phyloP scores from a whole-genome alignment of 2,113 vertebrate genomes.

The Excalfactoria chinensis region DNA sequence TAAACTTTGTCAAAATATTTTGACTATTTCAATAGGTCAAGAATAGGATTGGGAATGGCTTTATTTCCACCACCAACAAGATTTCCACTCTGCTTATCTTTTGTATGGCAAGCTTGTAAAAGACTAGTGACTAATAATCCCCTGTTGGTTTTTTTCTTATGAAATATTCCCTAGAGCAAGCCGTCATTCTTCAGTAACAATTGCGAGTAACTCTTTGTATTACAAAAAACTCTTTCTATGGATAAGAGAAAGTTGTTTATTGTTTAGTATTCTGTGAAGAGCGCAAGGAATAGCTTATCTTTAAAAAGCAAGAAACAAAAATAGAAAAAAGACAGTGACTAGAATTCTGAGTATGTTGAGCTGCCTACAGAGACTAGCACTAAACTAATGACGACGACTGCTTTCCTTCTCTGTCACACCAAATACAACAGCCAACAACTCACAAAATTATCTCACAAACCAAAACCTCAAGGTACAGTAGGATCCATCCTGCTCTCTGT shows the following conservation, averaged over 20 bases:
- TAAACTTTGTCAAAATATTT: background rate
- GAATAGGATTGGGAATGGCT: background rate
- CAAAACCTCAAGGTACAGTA: background rate
- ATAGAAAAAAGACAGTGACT: background rate
- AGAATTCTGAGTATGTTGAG: background rate
- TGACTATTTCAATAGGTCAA: background rate
- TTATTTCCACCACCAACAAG: background rate
- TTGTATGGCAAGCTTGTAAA: background rate
- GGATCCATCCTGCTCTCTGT: background rate
- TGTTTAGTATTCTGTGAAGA: background rate
- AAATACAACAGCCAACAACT: background rate
- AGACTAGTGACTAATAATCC: background rate
- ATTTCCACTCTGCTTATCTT: background rate
- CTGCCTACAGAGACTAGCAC: background rate
- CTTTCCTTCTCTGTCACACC: background rate
- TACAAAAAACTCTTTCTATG: background rate
- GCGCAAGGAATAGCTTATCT: background rate
- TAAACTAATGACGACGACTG: fast-evolving
- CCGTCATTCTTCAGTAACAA: background rate
- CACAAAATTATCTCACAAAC: background rate
- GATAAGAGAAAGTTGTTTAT: background rate
- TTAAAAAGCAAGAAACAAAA: background rate
- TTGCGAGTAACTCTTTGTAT: background rate
- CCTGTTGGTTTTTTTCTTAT: background rate
- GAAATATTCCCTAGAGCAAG: background rate